Conservation (phyloP, 2,113 vertebrate species). For the Neolamprologus brichardi region DNA sequence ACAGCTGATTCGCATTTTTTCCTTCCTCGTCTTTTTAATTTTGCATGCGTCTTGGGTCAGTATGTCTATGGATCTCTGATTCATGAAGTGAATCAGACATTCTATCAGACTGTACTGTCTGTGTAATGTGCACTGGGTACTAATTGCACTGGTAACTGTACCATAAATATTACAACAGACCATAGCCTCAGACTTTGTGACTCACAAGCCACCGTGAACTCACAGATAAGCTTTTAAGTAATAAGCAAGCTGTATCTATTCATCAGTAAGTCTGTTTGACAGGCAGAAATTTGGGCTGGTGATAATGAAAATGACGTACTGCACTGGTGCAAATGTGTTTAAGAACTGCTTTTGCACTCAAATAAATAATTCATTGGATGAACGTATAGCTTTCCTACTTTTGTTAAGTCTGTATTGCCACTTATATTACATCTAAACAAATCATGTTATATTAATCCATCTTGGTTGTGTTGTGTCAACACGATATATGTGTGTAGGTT, state of each 20-base stretch:
- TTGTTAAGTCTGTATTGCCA: too few relatives aligned
- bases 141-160: neutral
- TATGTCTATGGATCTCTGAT: neutral
- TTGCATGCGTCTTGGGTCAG: fast-evolving
- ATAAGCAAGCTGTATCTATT: neutral
- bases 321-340: neutral
- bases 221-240: neutral
- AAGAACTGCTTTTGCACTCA: neutral
- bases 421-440: too few relatives aligned
- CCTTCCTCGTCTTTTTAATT: neutral
- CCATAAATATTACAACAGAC: neutral
- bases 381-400: too few relatives aligned
- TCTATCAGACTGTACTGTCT: neutral
- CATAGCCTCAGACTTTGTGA: neutral
- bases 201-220: neutral
- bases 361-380: too few relatives aligned
- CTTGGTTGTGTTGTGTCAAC: too few relatives aligned
- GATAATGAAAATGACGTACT: neutral
- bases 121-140: neutral
- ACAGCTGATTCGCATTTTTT: neutral
- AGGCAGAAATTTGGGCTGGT: neutral
- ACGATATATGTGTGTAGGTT: too few relatives aligned
- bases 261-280: neutral
- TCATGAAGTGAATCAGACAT: neutral
- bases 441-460: too few relatives aligned